Base-by-base conservation (phyloP, 1,140 invertebrate genomes). In the Lethocerus indicus region DNA sequence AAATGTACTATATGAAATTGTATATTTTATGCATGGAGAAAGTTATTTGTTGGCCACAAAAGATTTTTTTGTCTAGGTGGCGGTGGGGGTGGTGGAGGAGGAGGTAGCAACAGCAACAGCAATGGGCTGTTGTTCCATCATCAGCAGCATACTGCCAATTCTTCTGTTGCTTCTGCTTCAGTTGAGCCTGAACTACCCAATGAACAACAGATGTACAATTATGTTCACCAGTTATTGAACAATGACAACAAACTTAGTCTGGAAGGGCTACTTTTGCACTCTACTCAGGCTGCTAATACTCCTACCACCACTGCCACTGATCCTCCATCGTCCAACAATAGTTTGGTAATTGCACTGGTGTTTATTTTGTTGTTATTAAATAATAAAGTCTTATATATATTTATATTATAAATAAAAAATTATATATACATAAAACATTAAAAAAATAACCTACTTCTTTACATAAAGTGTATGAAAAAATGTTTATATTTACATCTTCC, bases 191-290 rank as follows among this genome's bases (percentile, higher is more conserved):
- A 56, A 20, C 48, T 56, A 28, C 55, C 55, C 23, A 54, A 56
- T 43, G 55, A 56, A 42, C 55, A 56, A 29, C 55, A 56, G 32
- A 54, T 56, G 53, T 56, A 56, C 36, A 56, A 56, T 40, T 56
- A 56, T 45, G 48, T 56, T 23, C n/a, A n/a, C n/a, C 53, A 56
- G 40, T 50, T 53, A 48, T 37, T 53, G 13, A 53, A 50, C 28
- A 51, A 49, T 45, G 50, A 55, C 41, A 41, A 45, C 47, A 52
- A 47, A 29, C 18, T 51, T 13, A 48, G 50, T 32, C 50, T 55
- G 13, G 53, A 52, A 24, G 49, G 47, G 9, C 42, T 53, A 35
- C 50, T 52, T 43, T 36, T 50, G 3, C 48, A 50, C 23, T 54
- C 52, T 32, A 35, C 52, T 27, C 32, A 54, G 23, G 48, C 48